Evolutionary conservation across 2,113 vertebrate genomes (phyloP), one percentile per base, ranked within the genome.

Genomic region (Corythoichthys intestinalis): DNA sequence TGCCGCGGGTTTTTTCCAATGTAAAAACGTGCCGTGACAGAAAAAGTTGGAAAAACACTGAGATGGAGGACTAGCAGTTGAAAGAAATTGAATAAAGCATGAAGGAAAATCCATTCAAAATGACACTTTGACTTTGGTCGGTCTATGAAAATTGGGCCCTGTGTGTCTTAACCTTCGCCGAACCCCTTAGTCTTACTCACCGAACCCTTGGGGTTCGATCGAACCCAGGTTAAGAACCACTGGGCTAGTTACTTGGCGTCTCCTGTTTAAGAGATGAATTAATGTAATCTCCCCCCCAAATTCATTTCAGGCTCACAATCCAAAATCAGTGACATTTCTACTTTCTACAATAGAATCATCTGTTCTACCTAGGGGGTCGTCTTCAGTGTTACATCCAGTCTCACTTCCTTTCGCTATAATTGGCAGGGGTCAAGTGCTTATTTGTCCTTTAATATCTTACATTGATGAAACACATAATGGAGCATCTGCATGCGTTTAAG

Each of bases 141-240:
- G 20, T 28, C 20, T 28, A 28, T 77, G 76, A 75, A 83, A 83
- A 78, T 59, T 63, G 76, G 67, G 49, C 71, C 20, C 20, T 28
- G 20, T 28, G 20, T 28, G 20, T 35, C 64, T 49, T 28, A 28
- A 28, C 20, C 20, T 28, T 28, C 20, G 20, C 20, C 20, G 20
- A 28, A 28, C 20, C 20, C 20, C 20, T 28, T 28, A 28, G 20
- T 28, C 20, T 28, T 28, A 28, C 20, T 28, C 20, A 28, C 20
- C 20, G 20, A 28, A 28, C 20, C 20, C 20, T 28, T 28, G 20
- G 20, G 20, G 20, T 28, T 28, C 20, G 20, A 28, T 28, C 20
- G 20, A 28, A 28, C 20, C 20, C 20, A 28, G 20, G 20, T 28
- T 28, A 28, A 28, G 20, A 28, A 28, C 20, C 20, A 28, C 20